Conservation (phyloP, 2,888 invertebrate species). For the Drosophila seclusa region DNA sequence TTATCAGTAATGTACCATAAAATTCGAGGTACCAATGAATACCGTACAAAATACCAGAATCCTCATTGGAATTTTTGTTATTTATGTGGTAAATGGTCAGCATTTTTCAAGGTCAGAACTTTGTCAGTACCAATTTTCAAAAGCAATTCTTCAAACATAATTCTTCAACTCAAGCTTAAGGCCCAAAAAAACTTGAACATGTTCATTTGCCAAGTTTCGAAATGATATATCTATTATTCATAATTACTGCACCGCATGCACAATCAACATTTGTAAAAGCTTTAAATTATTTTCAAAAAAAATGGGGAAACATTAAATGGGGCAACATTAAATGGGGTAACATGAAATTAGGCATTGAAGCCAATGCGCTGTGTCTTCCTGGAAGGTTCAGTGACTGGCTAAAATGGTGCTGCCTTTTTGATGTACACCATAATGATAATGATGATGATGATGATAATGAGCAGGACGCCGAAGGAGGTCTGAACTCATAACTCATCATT, state of each 20-base stretch:
- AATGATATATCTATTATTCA: neutral
- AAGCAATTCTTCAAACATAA: neutral
- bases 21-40: neutral
- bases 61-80: neutral
- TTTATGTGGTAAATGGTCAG: neutral
- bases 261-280: slow-evolving; percentile 5
- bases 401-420: slow-evolving; percentile 42
- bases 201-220: neutral
- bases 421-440: slow-evolving; percentile 24
- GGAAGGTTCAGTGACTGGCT: slow-evolving; percentile 42
- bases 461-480: slow-evolving; percentile 63
- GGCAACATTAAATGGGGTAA: slow-evolving; percentile 1
- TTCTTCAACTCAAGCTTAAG: neutral
- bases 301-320: too few relatives aligned
- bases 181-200: neutral
- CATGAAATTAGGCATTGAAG: slow-evolving; percentile 10
- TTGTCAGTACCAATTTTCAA: neutral
- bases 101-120: neutral
- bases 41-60: neutral
- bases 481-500: slow-evolving; percentile 81
- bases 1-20: neutral
- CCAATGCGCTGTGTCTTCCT: slow-evolving; percentile 55
- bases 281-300: slow-evolving; percentile 15
- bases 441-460: slow-evolving; percentile 40
- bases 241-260: slow-evolving; percentile 8